Evolutionary conservation across 2,113 vertebrate genomes (phyloP).

Genomic region (Lepisosteus oculatus): DNA sequence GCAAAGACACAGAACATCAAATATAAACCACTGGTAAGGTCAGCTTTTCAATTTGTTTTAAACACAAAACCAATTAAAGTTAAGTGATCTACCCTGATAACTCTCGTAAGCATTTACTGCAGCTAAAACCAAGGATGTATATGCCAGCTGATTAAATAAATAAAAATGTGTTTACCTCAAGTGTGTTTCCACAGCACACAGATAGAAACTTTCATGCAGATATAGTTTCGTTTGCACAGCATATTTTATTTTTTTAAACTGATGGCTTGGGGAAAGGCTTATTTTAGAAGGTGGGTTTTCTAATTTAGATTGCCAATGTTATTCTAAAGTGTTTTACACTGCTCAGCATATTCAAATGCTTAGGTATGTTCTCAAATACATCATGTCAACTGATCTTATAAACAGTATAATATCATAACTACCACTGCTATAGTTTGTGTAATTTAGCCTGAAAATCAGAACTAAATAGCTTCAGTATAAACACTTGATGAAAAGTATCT

Average conservation of each 20-base stretch:
- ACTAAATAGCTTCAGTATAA: too few species aligned
- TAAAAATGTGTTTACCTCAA: slow-evolving; percentile 1
- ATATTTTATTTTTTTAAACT: not conserved
- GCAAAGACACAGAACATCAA: slow-evolving; percentile 50
- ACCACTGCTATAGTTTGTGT: too few species aligned
- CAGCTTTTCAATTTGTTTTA: slow-evolving; percentile 54
- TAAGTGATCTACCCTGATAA: slow-evolving; percentile 56
- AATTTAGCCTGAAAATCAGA: too few species aligned
- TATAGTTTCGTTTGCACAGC: not conserved
- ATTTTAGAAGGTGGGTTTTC: not conserved
- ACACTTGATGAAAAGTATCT: too few species aligned
- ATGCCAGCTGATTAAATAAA: slow-evolving; percentile 15
- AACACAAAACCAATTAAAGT: slow-evolving; percentile 53
- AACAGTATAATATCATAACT: too few species aligned
- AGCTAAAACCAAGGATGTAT: slow-evolving; percentile 22
- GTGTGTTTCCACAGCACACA: not conserved
- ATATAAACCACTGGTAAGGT: slow-evolving; percentile 57
- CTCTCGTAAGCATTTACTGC: slow-evolving; percentile 42
- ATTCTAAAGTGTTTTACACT: not conserved
- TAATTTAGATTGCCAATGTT: not conserved
- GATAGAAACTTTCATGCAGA: not conserved
- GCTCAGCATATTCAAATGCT: too few species aligned
- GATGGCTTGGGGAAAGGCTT: not conserved
- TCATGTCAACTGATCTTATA: too few species aligned
- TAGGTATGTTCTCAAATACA: too few species aligned